Evolutionary conservation across 1,140 invertebrate genomes (phyloP), one percentile per base, ranked within the genome.

Genomic region (Phortica variegata): DNA sequence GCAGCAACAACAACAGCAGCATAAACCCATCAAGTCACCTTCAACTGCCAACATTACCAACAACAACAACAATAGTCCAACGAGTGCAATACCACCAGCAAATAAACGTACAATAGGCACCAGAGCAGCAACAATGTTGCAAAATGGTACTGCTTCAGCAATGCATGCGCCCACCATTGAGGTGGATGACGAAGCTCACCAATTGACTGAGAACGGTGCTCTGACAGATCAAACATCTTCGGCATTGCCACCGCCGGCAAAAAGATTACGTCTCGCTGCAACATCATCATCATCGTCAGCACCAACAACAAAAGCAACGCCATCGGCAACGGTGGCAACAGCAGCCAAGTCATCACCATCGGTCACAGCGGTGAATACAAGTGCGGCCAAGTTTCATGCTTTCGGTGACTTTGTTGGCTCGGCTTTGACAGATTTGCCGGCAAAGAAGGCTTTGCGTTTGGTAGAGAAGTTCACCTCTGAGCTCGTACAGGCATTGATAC

Each of bases 381-480:
- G n/a, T n/a, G n/a, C n/a, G n/a, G n/a, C n/a, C n/a, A 76, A 75
- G 45, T 76, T 61, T 51, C 60, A 55, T 42, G 71, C 73, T 36
- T 76, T 76, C 42, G 74, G 74, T 29, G 56, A 75, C 36, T 76
- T 76, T 36, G 52, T 76, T 31, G 48, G 58, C 7, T 58, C 73
- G 31, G 69, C 69, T 12, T 49, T 76, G 10, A 45, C 52, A 49
- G 74, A 76, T 34, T 52, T 76, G 52, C 57, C 71, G 13, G 46
- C 50, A 7, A 10, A 49, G n/a, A 49, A 47, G 5, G 65, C 74
- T 18, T 48, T 76, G 51, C 58, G 60, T 13, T 41, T 76, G 37
- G 56, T 76, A 3, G 65, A 73, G 31, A 73, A 60, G 47, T 75
- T 76, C 46, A 74, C 73, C 10, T 57, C 56, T 16, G 73, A 76